Percentiles rank a stretch among this genome's conserved stretches.
These are phyloP conservation scores for Stenurella melanura DNA, from an alignment of 2,888 invertebrate genomes.

Conservation along the genomic window DNA sequence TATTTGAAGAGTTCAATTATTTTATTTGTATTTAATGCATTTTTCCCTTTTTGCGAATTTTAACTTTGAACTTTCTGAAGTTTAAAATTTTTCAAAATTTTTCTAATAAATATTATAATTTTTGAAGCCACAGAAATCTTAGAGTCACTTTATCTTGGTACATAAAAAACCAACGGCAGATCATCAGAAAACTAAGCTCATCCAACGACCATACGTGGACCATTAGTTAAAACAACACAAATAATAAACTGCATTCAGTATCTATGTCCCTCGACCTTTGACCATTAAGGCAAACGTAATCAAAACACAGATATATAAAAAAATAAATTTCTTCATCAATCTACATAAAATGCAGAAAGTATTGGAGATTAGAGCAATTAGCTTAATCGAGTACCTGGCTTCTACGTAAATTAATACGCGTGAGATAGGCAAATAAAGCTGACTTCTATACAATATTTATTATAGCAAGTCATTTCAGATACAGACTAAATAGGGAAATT, in stretches of 20 bases:
- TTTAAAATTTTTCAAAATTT: too few relatives aligned
- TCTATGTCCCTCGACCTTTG: neutral
- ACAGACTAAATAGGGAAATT: constrained; percentile 50
- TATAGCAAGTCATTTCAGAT: constrained; percentile 18
- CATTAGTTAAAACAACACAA: too few relatives aligned
- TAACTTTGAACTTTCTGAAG: too few relatives aligned
- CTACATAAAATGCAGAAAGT: neutral
- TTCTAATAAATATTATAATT: too few relatives aligned
- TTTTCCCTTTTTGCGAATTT: too few relatives aligned
- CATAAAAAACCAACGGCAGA: too few relatives aligned
- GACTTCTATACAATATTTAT: constrained; percentile 33
- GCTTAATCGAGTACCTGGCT: constrained; percentile 16
- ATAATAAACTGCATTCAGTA: neutral
- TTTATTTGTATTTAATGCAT: too few relatives aligned
- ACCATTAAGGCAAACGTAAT: neutral
- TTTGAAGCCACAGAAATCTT: too few relatives aligned
- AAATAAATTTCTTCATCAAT: neutral
- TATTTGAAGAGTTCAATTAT: too few relatives aligned
- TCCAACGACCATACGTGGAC: too few relatives aligned
- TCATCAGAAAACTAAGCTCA: too few relatives aligned
- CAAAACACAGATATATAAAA: neutral
- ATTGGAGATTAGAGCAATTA: constrained; percentile 19
- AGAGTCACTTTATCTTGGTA: too few relatives aligned
- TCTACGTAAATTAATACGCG: constrained; percentile 45
- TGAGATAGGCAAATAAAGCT: constrained; percentile 49